phyloP scores from a whole-genome alignment of 2,797 vertebrate genomes.

The Chelon auratus region DNA sequence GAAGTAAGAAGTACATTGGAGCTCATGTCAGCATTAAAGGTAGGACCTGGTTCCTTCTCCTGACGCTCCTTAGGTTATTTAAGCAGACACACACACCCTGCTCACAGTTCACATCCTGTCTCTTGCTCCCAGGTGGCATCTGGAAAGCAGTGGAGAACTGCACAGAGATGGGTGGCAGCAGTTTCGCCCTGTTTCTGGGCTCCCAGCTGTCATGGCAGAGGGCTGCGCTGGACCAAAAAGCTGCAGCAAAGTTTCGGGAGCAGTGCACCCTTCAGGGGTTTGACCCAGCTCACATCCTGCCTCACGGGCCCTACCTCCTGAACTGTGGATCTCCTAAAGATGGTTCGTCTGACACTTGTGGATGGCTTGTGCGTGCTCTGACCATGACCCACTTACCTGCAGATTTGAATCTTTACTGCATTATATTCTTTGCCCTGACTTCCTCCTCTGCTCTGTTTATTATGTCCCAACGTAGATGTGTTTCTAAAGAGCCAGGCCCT shows the following conservation, averaged over 20 bases:
- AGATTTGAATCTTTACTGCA: neutral
- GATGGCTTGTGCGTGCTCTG: neutral
- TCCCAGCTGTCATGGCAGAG: conserved; percentile 87
- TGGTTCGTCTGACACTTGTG: conserved; percentile 67
- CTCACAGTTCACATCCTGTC: neutral
- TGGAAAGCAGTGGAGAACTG: conserved; percentile 85
- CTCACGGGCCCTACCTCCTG: conserved; percentile 88
- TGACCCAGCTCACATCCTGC: conserved; percentile 81
- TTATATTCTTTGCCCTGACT: conserved; percentile 1
- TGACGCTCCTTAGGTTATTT: neutral
- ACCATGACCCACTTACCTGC: neutral
- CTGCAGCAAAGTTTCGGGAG: conserved; percentile 80
- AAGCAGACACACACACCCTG: too few relatives aligned
- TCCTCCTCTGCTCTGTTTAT: conserved; percentile 1
- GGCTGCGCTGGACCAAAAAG: conserved; percentile 71
- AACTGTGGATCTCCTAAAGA: conserved; percentile 88
- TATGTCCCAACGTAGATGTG: conserved; percentile 74
- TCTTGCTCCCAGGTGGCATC: conserved; percentile 79
- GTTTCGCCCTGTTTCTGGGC: conserved; percentile 85
- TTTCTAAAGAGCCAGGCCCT: conserved; percentile 85
- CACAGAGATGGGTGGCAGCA: conserved; percentile 78
- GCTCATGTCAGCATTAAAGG: conserved; percentile 84
- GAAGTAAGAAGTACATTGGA: conserved; percentile 81
- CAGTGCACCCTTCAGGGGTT: conserved; percentile 72
- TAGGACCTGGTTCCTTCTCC: conserved; percentile 17